A percentile compares a stretch with the other conserved stretches of the same genome.
These are phyloP conservation scores for Plectrocnemia conspersa DNA, from an alignment of 1,140 invertebrate species.

Conservation along the genomic window DNA sequence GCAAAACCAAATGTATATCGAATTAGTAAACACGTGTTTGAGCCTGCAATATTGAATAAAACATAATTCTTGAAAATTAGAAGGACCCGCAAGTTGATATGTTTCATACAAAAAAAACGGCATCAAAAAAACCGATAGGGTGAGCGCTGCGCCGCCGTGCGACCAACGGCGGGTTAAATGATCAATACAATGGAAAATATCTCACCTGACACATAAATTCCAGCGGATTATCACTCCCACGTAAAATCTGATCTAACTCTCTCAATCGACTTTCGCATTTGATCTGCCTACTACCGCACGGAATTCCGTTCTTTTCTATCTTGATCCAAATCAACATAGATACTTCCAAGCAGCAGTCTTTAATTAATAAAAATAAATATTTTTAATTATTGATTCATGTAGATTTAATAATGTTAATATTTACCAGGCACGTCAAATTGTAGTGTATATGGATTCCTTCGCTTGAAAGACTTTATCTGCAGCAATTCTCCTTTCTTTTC, in stretches of 20 bases:
- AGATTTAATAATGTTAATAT: slow-evolving; percentile 5
- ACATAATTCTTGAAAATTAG: no score
- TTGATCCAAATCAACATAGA: slow-evolving; percentile 75
- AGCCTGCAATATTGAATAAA: no score
- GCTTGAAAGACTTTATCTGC: slow-evolving; percentile 67
- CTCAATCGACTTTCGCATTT: slow-evolving; percentile 79
- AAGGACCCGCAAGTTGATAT: no score
- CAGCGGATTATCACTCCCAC: slow-evolving; percentile 71
- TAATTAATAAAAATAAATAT: slow-evolving; percentile 2
- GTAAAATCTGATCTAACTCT: slow-evolving; percentile 74
- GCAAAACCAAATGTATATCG: no score
- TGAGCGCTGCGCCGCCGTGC: no score
- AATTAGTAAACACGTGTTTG: no score
- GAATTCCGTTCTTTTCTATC: slow-evolving; percentile 71
- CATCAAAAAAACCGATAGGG: no score
- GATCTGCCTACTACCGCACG: slow-evolving; percentile 70
- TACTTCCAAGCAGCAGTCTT: slow-evolving; percentile 70
- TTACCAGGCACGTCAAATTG: slow-evolving; percentile 71
- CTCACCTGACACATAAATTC: slow-evolving; percentile 85
- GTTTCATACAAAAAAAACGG: no score
- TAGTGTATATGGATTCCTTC: slow-evolving; percentile 73
- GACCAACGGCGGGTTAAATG: no score
- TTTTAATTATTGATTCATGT: not conserved
- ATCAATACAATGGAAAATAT: no score
- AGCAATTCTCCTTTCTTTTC: slow-evolving; percentile 74